Conservation (phyloP, 2,797 vertebrate genomes). For the Leucoraja ocellata region DNA sequence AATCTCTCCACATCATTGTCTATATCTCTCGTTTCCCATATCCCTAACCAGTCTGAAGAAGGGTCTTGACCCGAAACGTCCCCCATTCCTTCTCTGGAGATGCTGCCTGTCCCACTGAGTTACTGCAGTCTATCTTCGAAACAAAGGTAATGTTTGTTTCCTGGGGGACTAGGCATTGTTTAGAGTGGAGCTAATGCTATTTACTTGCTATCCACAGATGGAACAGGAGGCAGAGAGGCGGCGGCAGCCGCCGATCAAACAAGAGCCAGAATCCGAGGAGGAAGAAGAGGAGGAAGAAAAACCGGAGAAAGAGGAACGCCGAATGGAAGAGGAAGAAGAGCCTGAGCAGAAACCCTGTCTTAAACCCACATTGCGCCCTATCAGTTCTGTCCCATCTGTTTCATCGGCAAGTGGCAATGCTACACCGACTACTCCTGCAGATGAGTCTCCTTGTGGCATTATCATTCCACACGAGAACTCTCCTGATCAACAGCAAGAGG, state of each 20-base stretch:
- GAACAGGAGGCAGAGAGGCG: slow-evolving; percentile 91
- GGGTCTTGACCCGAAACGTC: too few species aligned
- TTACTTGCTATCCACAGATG: slow-evolving; percentile 64
- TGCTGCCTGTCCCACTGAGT: too few species aligned
- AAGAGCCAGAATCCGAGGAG: slow-evolving; percentile 80
- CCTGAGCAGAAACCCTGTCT: slow-evolving; percentile 80
- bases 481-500: slow-evolving; percentile 83
- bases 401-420: slow-evolving; percentile 87
- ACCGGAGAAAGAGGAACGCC: slow-evolving; percentile 69
- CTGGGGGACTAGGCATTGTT: background rate
- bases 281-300: slow-evolving; percentile 76
- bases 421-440: slow-evolving; percentile 84
- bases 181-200: background rate
- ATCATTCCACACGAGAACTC: slow-evolving; percentile 98
- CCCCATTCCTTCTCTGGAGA: too few species aligned
- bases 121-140: too few species aligned
- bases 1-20: too few species aligned
- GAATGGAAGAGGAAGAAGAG: slow-evolving; percentile 72
- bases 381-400: slow-evolving; percentile 86
- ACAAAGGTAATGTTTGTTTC: too few species aligned
- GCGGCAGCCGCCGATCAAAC: slow-evolving; percentile 78
- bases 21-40: too few species aligned
- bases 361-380: slow-evolving; percentile 89
- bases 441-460: slow-evolving; percentile 94
- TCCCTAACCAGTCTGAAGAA: too few species aligned